Percentiles rank a stretch among this genome's conserved stretches.
Conservation (phyloP, 2,113 vertebrate species). For the Balaeniceps rex region DNA sequence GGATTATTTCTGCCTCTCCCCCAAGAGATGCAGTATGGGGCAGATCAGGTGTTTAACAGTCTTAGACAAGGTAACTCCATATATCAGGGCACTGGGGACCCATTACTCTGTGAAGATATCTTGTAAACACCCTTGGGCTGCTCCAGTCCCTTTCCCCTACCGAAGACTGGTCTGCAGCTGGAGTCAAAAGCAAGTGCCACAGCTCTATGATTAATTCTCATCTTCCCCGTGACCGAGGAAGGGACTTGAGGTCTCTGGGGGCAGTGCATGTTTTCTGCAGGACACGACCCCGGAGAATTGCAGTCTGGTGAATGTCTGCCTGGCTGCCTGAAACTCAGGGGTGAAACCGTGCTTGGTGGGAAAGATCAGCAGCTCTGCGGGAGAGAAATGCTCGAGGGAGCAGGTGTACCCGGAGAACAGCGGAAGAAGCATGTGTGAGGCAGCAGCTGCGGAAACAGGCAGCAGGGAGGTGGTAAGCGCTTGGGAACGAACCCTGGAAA, state of each 20-base stretch:
- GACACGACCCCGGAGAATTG: not conserved
- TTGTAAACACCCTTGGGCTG: not conserved
- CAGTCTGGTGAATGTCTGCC: not conserved
- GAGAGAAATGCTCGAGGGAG: constrained; percentile 25
- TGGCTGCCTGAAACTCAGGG: not conserved
- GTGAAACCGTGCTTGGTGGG: not conserved
- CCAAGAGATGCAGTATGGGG: not conserved
- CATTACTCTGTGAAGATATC: not conserved
- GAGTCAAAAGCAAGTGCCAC: not conserved
- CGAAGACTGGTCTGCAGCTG: not conserved
- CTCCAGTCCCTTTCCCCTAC: not conserved
- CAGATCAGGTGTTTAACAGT: not conserved
- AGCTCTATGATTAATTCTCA: not conserved
- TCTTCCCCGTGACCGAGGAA: not conserved
- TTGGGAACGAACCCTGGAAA: not conserved
- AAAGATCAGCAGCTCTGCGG: not conserved
- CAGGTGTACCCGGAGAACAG: not conserved
- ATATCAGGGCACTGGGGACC: not conserved
- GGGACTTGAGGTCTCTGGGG: not conserved
- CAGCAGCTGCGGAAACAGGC: constrained; percentile 26
- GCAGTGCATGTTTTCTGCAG: not conserved
- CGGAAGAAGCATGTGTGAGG: not conserved
- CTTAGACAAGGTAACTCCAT: not conserved
- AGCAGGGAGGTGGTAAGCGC: not conserved
- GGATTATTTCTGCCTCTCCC: not conserved